Evolutionary conservation across 1,140 invertebrate genomes (phyloP), one percentile per base, ranked within the genome.

Genomic region (Trichoplusia ni): DNA sequence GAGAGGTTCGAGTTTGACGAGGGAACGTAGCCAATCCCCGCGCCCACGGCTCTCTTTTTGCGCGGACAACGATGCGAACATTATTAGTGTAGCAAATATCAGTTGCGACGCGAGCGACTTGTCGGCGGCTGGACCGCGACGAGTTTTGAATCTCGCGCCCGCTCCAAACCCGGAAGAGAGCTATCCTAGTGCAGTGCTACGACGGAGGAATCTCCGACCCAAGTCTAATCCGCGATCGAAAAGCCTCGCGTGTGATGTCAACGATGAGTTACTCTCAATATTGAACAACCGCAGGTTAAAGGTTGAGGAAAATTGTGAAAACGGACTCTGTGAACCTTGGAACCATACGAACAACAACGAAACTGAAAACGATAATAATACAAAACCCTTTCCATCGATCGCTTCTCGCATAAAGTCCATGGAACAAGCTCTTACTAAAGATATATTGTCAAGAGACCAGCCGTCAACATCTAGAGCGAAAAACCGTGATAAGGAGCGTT

Each of bases 11-110:
- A 88, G 84, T 75, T 85, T 90, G 58, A 90, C 90, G 61, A 91
- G 91, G 71, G 92, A 92, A 81, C 91, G 91, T 64, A 91, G 90
- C 81, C 89, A 90, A 86, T 91, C 91, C 19, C 90, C 90, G 61
- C 89, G 91, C 79, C 90, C 91, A 71, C 90, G 91, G 54, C 84
- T 93, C 62, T 92, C 92, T 18, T 92, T 93, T 75, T 92, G 91
- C 72, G 88, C 87, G 58, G 91, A 91, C 76, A 89, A 86, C 71
- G 88, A 89, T 70, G 74, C 79, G 66, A 82, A 81, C 67, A 83
- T 83, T 60, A 60, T 47, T 77, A 77, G 81, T 80, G 77, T 77
- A 69, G 82, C 80, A 67, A 89, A 87, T 82, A 84, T 89, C 73
- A 84, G 73, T 84, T 73, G 78, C 70, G 84, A 90, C 67, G 69